Conservation (phyloP, 2,113 vertebrate species). For the Strix aluco region DNA sequence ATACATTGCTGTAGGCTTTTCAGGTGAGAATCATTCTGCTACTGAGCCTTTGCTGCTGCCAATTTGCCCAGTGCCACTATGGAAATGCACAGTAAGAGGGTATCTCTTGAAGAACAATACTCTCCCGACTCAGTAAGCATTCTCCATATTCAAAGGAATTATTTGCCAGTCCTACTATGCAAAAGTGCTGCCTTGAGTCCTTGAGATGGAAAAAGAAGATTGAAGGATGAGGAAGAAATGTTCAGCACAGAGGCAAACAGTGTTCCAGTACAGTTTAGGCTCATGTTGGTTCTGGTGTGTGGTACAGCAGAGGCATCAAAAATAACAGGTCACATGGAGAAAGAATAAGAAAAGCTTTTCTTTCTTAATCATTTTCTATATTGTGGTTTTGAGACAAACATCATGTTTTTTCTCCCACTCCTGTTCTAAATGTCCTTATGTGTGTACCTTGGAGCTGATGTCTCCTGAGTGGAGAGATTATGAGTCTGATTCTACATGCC, state of each 20-base stretch:
- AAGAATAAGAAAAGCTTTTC: neutral
- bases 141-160: neutral
- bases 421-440: neutral
- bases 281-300: neutral
- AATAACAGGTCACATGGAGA: neutral
- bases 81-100: neutral
- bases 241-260: neutral
- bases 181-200: neutral
- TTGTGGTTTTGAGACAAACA: neutral
- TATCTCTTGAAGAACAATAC: neutral
- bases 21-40: neutral
- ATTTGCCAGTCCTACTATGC: neutral
- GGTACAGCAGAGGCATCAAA: neutral
- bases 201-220: neutral
- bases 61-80: neutral
- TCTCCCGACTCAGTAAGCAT: neutral
- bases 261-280: neutral
- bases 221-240: neutral
- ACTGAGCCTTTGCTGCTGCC: neutral
- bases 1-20: neutral
- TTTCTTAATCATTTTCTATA: neutral
- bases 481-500: neutral
- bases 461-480: neutral
- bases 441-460: neutral
- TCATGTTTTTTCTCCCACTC: neutral